These are phyloP conservation scores for Caenorhabditis elegans DNA, from an alignment of 1,140 invertebrate species.

Conservation along the genomic window WBcel235 BX284605.5:5164001-5164500, in stretches of 20 bases:
- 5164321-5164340: too few relatives aligned
- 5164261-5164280: constrained; percentile 36
- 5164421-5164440: too few relatives aligned
- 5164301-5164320: too few relatives aligned
- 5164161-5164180: constrained; percentile 35
- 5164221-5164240: constrained; percentile 28
- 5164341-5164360: too few relatives aligned
- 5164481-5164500: too few relatives aligned
- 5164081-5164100: not conserved
- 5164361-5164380: too few relatives aligned
- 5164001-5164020: not conserved
- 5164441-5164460: too few relatives aligned
- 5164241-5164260: constrained; percentile 11
- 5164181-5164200: constrained; percentile 10
- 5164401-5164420: too few relatives aligned
- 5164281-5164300: constrained; percentile 30
- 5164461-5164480: too few relatives aligned
- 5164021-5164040: not conserved
- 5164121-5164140: constrained; percentile 18
- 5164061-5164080: not conserved
- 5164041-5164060: not conserved
- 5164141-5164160: constrained; percentile 38
- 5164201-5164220: constrained; percentile 33
- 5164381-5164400: too few relatives aligned
- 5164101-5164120: not conserved